A percentile compares a stretch with the other conserved stretches of the same genome.
Conservation (phyloP, 2,113 vertebrate genomes). For the Martes martes region DNA sequence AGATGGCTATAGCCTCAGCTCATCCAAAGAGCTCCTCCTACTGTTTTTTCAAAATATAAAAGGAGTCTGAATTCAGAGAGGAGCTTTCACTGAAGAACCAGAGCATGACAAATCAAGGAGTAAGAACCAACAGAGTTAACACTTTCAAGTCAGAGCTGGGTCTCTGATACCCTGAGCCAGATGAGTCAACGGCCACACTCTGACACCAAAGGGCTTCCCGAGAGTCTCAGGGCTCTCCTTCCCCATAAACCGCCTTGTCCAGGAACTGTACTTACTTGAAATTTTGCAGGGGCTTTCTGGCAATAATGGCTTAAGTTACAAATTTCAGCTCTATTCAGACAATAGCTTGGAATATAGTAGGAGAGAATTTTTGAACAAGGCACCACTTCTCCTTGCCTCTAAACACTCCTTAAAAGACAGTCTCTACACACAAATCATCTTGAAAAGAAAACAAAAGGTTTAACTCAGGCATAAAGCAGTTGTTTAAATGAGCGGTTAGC, state of each 20-base stretch:
- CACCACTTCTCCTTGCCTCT: not conserved
- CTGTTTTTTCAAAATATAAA: conserved; percentile 14
- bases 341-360: not conserved
- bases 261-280: not conserved
- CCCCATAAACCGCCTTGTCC: not conserved
- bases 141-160: not conserved
- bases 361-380: not conserved
- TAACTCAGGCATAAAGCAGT: not conserved
- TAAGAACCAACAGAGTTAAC: not conserved
- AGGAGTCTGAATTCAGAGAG: not conserved
- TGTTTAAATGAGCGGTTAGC: not conserved
- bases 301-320: not conserved
- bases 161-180: not conserved
- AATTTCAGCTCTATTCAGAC: not conserved
- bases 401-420: not conserved
- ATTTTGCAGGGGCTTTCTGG: not conserved
- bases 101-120: not conserved
- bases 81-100: not conserved
- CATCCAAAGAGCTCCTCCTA: conserved; percentile 55
- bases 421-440: not conserved
- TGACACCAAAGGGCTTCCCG: not conserved
- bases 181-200: not conserved
- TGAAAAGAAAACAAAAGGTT: not conserved
- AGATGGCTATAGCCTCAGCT: not conserved
- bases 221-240: not conserved